Evolutionary conservation across 2,797 vertebrate genomes (phyloP), one percentile per base, ranked within the genome.

Genomic region (Enteromius argenteus): DNA sequence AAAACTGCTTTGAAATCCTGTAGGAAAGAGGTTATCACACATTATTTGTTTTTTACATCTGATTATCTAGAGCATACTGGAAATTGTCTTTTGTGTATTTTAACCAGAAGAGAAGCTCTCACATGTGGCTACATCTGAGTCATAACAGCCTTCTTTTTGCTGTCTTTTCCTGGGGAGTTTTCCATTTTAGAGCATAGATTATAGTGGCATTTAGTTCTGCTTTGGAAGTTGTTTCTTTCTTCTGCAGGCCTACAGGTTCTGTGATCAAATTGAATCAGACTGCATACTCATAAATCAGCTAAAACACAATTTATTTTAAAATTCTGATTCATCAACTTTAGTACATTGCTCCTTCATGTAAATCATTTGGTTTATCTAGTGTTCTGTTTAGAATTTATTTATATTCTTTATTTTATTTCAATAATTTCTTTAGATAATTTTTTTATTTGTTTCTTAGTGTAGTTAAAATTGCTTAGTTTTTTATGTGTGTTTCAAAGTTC

Each of bases 51-150:
- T 32, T 67, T 74, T 60, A 86, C 37, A 35, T 81, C 83, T 84
- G 83, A 81, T 79, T 84, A 87, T 84, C 72, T 86, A 80, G 76
- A 71, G 83, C 39, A 77, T 80, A 27, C 62, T 79, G 79, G 90
- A 90, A 81, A 84, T 9, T 5, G 82, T 56, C 37, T 83, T 62
- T 51, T 66, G 42, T 66, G 79, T 71, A 79, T 89, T 85, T 69
- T 39, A 27, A 76, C 81, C 69, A 89, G 89, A 89, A 89, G 86
- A 87, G 90, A 89, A 90, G 90, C 92, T 93, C 93, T 93, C 86
- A 58, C 86, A 91, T 94, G 92, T 86, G 91, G 91, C 87, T 90
- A 92, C 79, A 71, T 86, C 87, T 89, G 91, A 91, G 89, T 94
- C 88, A 92, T 81, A 91, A 88, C 88, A 49, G 87, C 30, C 56